Base-by-base conservation (phyloP, 2,797 vertebrate genomes). In the Hyperoplus lanceolatus region DNA sequence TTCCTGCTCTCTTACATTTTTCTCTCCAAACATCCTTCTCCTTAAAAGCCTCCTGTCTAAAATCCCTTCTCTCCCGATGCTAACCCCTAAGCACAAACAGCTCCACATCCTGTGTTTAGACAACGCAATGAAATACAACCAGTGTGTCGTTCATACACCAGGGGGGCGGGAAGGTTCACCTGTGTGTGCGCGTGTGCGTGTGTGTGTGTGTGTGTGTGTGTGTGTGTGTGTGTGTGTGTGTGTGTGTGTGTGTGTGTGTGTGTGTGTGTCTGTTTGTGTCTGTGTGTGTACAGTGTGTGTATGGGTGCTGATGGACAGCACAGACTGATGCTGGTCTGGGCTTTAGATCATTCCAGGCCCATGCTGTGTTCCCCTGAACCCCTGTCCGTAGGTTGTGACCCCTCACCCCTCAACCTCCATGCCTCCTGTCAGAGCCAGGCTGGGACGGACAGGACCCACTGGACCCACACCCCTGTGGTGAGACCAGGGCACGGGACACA, bases 31-130 rank as follows among this genome's bases (percentile, higher is more conserved):
- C 88, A 80, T 84, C 66, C 60, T 83, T 62, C 21, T 41, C 74
- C 74, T 78, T 87, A 89, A 93, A 91, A 90, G 79, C 86, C 77
- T 89, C 78, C 83, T 83, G 82, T 89, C 84, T 82, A 68, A 79
- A 90, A 90, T 88, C 90, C 85, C 82, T 86, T 78, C 83, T 76
- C 79, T 82, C 48, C 75, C 71, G 63, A 54, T 74, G 80, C 81
- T 55, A 69, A 77, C 81, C 87, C 81, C 82, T 80, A 89, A 92
- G 89, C 85, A 82, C 86, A 92, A 94, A 88, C 92, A 94, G 89
- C 88, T 91, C 78, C 68, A 89, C 88, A 89, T 90, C 90, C 90
- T 88, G 75, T 93, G 88, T 93, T 94, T 92, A 87, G 90, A 93
- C 92, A 92, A 77, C 60, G 71, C 76, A 63, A 75, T 88, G 92